Evolutionary conservation across 1,140 invertebrate genomes (phyloP), one percentile per base, ranked within the genome.

Genomic region (Drosophila carrolli): DNA sequence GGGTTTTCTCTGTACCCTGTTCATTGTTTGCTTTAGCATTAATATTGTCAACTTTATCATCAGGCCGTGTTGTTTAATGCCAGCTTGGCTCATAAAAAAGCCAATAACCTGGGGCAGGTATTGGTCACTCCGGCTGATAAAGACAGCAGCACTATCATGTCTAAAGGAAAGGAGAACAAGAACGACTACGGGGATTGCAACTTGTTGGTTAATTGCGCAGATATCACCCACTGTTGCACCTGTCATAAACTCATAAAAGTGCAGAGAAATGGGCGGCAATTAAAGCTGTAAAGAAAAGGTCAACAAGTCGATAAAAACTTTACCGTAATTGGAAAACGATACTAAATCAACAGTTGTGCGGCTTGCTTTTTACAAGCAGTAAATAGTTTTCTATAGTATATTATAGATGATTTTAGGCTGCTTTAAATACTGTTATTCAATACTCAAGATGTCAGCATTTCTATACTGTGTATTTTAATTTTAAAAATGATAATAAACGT

Each of bases 31-130:
- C 53, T 53, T 60, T 40, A 59, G 70, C 68, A 75, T 78, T 82
- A 75, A 78, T 56, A 66, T 73, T 83, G 84, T 89, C 75, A 76
- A 83, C 79, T 86, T 79, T 79, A 66, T 63, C 88, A 86, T 88
- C 79, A 79, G 62, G 4, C 14, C 10, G 41, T 44, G 48, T 47
- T 59, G 74, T 44, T 75, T 74, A 56, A 62, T 66, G 60, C 54
- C 60, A 48, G 14, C n/a, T 14, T 14, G 44, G 40, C 75, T 71
- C 70, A 54, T 79, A 84, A 84, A 77, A 54, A 67, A 78, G 41
- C 46, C 80, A 79, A 83, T 54, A 75, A 75, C 53, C 58, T 71
- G 68, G 37, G 44, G 38, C 58, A 46, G 61, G 23, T 59, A 63
- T 76, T 60, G 43, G 40, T 8, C 10, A 40, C 61, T 61, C 4